Evolutionary conservation across 2,888 invertebrate genomes (phyloP).

Genomic region (Diarsia brunnea): DNA sequence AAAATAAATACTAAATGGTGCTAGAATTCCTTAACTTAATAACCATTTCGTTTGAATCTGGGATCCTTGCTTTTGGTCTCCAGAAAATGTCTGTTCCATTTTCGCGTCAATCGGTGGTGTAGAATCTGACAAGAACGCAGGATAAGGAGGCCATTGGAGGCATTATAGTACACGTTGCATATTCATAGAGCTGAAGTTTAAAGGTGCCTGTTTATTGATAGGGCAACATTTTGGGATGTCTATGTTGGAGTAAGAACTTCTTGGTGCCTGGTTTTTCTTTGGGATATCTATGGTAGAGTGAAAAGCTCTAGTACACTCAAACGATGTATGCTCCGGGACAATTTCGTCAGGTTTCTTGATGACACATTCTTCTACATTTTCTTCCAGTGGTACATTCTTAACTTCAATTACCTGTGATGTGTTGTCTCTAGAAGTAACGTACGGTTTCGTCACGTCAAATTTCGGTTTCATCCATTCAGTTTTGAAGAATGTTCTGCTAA

Average conservation of each 20-base stretch:
- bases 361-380: background rate
- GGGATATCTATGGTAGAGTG: background rate
- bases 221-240: constrained; percentile 13
- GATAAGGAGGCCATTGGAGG: constrained; percentile 58
- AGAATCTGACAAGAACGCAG: constrained; percentile 35
- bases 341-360: background rate
- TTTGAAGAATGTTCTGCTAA: constrained; percentile 57
- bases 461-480: constrained; percentile 65
- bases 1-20: constrained; percentile 54
- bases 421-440: constrained; percentile 20
- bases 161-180: constrained; percentile 50
- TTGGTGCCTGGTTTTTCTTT: background rate
- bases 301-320: background rate
- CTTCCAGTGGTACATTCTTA: background rate
- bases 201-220: background rate
- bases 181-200: constrained; percentile 40
- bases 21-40: no score
- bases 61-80: constrained; percentile 27
- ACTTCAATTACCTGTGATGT: background rate
- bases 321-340: background rate
- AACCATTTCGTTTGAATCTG: no score
- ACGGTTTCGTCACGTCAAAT: constrained; percentile 54
- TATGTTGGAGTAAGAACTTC: background rate
- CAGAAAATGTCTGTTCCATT: constrained; percentile 12
- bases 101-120: accelerated